A percentile compares a stretch with the other conserved stretches of the same genome.
These are phyloP conservation scores for Noctua fimbriata DNA, from an alignment of 2,888 invertebrate genomes.

Conservation along the genomic window DNA sequence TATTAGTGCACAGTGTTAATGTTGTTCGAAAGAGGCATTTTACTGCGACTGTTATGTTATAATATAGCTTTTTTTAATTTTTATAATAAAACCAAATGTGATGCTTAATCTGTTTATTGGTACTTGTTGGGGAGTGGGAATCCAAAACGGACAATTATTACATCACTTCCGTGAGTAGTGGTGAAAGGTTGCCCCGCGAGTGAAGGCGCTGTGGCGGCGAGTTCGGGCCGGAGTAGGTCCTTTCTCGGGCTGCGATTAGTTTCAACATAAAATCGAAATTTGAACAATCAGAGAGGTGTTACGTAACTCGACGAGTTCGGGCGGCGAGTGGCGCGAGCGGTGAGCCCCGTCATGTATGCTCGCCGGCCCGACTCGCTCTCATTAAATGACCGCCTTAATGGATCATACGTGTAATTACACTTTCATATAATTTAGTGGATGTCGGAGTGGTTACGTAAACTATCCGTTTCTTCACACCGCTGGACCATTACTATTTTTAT, in stretches of 20 bases:
- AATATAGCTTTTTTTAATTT: conserved; percentile 86
- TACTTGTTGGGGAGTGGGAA: conserved; percentile 71
- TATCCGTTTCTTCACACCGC: conserved; percentile 68
- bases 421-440: conserved; percentile 79
- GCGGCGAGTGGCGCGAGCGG: conserved; percentile 48
- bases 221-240: conserved; percentile 72
- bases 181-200: conserved; percentile 84
- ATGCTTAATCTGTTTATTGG: conserved; percentile 82
- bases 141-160: conserved; percentile 71
- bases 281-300: conserved; percentile 78
- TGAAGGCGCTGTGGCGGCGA: conserved; percentile 74
- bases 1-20: conserved; percentile 89
- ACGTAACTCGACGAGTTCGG: conserved; percentile 71
- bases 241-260: conserved; percentile 81
- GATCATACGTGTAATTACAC: conserved; percentile 81
- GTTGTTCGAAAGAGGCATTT: conserved; percentile 85
- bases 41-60: conserved; percentile 88
- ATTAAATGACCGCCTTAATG: conserved; percentile 80
- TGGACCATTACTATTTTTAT: conserved; percentile 67
- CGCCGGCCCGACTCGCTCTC: conserved; percentile 69
- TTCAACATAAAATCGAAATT: conserved; percentile 78
- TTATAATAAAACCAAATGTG: conserved; percentile 87
- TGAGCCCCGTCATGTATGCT: conserved; percentile 47
- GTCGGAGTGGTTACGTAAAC: conserved; percentile 74
- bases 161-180: conserved; percentile 85